Evolutionary conservation across 2,797 vertebrate species (phyloP).

Genomic region (Taeniopygia guttata): DNA sequence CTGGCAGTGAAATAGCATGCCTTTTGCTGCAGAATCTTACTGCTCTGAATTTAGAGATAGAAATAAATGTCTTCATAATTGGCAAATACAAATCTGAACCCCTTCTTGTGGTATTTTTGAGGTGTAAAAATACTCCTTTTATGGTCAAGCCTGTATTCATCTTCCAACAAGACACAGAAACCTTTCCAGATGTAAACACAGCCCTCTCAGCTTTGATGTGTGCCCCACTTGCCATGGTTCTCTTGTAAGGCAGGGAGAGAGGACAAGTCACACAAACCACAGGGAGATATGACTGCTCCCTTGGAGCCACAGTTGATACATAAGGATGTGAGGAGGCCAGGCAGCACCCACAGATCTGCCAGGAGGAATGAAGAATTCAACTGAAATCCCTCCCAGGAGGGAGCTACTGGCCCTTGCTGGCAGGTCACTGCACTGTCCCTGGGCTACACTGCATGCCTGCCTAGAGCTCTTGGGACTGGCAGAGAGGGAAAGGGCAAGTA

Average conservation of each 20-base stretch:
- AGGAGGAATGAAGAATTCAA: background rate
- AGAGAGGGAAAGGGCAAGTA: too few relatives aligned
- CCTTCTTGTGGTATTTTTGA: background rate
- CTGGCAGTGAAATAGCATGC: background rate
- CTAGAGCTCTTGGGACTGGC: background rate
- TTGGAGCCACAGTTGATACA: rapidly evolving
- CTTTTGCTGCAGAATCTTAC: slow-evolving; percentile 2
- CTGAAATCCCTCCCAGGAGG: background rate
- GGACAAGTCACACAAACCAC: background rate
- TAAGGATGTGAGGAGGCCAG: background rate
- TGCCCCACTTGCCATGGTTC: background rate
- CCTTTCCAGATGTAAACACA: background rate
- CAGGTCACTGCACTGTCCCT: background rate
- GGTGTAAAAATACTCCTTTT: slow-evolving; percentile 11
- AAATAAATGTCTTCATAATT: slow-evolving; percentile 23
- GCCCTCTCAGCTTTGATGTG: background rate
- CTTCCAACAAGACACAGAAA: background rate
- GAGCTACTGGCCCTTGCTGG: background rate
- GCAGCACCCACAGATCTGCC: background rate
- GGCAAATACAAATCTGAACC: slow-evolving; percentile 4
- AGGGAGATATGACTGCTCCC: background rate
- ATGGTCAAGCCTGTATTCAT: background rate
- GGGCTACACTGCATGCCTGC: rapidly evolving
- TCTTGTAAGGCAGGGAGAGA: background rate
- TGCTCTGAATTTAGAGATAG: background rate